Percentiles rank a stretch among this genome's conserved stretches.
Conservation (phyloP, 1,140 invertebrate species). For the Whitmania pigra region DNA sequence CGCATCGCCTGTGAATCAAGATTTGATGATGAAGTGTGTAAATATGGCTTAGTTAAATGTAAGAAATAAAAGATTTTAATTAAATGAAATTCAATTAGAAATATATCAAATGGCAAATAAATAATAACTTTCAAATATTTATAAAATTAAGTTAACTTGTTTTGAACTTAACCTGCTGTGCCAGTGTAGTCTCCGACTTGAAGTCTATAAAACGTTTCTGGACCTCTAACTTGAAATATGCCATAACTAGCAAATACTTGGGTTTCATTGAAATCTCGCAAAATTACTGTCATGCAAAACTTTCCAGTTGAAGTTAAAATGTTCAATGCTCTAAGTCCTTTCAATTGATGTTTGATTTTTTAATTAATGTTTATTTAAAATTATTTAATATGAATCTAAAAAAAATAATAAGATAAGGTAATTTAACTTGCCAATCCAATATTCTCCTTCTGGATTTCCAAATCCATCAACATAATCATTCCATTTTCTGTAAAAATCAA, state of each 20-base stretch:
- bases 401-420: too few relatives aligned
- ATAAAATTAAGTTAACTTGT: neutral
- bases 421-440: too few relatives aligned
- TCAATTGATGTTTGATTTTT: neutral
- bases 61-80: too few relatives aligned
- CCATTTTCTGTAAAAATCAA: conserved; percentile 47
- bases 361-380: neutral
- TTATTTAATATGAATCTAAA: too few relatives aligned
- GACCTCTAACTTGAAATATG: neutral
- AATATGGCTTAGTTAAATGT: too few relatives aligned
- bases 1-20: neutral
- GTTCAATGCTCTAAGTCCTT: too few relatives aligned
- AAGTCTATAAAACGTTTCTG: neutral
- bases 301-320: neutral
- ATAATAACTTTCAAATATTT: neutral
- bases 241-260: neutral
- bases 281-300: neutral
- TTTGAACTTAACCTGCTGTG: neutral
- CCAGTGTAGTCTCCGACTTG: neutral
- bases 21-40: too few relatives aligned
- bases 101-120: neutral
- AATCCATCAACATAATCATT: conserved; percentile 49
- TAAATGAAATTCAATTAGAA: too few relatives aligned
- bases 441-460: conserved; percentile 36
- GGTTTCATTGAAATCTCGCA: neutral